phyloP scores from a whole-genome alignment of 2,888 invertebrate genomes.

The Entomobrya multifasciata region DNA sequence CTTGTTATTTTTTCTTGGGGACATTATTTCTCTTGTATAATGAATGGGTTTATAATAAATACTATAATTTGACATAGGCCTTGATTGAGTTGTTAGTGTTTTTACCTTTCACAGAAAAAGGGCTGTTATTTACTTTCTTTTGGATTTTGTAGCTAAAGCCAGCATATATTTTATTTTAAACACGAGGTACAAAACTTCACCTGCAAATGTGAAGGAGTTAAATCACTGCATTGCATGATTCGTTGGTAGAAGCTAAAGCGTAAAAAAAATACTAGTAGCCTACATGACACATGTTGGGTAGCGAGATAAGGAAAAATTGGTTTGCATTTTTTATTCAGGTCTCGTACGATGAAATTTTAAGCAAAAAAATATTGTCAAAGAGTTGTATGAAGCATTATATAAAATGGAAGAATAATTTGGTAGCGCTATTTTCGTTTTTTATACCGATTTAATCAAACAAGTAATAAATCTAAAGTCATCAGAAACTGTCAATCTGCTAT shows the following conservation, averaged over 20 bases:
- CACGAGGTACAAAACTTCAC: background rate
- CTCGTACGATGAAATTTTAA: no score
- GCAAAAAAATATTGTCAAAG: background rate
- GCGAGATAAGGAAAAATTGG: background rate
- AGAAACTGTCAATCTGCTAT: background rate
- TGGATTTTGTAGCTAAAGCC: background rate
- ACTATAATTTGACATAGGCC: conserved; percentile 58
- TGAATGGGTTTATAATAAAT: conserved; percentile 68
- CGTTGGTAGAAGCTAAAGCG: background rate
- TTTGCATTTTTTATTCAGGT: background rate
- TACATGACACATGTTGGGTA: conserved; percentile 25
- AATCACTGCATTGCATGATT: conserved; percentile 65
- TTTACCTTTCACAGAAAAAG: conserved; percentile 16
- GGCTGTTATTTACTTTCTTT: conserved; percentile 16
- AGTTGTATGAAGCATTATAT: background rate
- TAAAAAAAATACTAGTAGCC: no score
- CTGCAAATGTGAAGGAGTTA: conserved; percentile 13
- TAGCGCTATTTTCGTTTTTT: background rate
- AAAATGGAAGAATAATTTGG: no score
- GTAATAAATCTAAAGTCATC: conserved; percentile 25
- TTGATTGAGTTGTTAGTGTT: conserved; percentile 67
- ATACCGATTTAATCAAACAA: background rate
- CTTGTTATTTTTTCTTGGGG: conserved; percentile 64
- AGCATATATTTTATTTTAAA: background rate
- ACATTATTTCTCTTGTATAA: conserved; percentile 41